phyloP scores from a whole-genome alignment of 2,113 vertebrate species.

The Elachura formosa region DNA sequence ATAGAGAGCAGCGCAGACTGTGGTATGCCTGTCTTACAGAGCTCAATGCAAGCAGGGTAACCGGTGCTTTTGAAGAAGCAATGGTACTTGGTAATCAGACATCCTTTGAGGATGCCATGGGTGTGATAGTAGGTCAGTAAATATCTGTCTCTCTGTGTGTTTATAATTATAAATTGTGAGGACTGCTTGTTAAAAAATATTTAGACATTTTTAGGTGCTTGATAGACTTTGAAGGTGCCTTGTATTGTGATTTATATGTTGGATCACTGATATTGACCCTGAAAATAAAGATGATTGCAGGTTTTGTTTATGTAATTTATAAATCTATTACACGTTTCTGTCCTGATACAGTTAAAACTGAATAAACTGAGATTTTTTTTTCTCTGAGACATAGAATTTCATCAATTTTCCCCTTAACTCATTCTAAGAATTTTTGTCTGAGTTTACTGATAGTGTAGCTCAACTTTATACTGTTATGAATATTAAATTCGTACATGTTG shows the following conservation, averaged over 20 bases:
- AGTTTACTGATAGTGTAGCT: neutral
- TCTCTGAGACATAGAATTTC: neutral
- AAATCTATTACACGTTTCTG: neutral
- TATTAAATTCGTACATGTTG: neutral
- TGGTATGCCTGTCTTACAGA: neutral
- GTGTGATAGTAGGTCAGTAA: neutral
- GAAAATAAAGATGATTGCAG: neutral
- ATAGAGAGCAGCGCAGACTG: neutral
- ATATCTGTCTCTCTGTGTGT: neutral
- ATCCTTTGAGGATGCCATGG: neutral
- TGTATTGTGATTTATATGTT: neutral
- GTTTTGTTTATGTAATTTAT: neutral
- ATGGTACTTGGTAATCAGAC: neutral
- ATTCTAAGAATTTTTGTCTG: neutral
- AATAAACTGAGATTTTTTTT: neutral
- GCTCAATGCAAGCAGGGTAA: neutral
- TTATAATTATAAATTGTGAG: neutral
- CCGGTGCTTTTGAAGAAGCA: fast-evolving
- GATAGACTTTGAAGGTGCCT: neutral
- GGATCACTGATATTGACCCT: neutral
- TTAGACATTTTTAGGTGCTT: neutral
- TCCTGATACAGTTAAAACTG: neutral
- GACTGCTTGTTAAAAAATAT: neutral
- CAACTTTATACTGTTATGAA: neutral
- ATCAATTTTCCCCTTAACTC: neutral